Conservation (phyloP, 2,888 invertebrate genomes). For the Leptura quadrifasciata region DNA sequence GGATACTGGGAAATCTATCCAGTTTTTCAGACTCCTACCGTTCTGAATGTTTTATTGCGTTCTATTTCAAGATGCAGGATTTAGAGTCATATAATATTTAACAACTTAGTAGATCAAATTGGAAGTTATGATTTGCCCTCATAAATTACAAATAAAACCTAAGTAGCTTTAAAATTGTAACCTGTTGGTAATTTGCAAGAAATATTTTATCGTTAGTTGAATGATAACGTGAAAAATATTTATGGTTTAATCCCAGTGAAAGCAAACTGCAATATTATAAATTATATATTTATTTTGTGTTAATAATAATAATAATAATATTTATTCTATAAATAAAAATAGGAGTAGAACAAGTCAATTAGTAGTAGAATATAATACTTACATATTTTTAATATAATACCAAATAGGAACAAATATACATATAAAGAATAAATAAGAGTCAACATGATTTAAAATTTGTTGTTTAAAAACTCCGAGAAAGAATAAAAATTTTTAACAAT, state of each 20-base stretch:
- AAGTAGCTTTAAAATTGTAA: not conserved
- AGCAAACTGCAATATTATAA: too few species aligned
- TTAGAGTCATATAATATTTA: not conserved
- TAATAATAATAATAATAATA: too few species aligned
- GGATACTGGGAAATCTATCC: not conserved
- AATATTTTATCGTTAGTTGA: not conserved
- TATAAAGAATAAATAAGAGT: too few species aligned
- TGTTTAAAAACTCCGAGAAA: too few species aligned
- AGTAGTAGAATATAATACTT: too few species aligned
- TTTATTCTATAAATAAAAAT: too few species aligned
- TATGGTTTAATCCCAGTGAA: not conserved
- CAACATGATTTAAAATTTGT: too few species aligned
- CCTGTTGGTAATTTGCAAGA: not conserved
- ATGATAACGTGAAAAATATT: not conserved
- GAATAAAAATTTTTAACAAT: too few species aligned
- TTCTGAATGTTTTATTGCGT: constrained; percentile 11
- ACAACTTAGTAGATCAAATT: not conserved
- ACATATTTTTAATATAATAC: too few species aligned
- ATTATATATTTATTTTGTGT: too few species aligned
- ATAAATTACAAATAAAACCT: not conserved
- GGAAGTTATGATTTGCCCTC: not conserved
- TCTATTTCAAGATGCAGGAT: constrained; percentile 8
- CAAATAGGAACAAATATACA: too few species aligned
- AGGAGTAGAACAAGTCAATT: too few species aligned
- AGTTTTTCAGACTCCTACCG: not conserved